Conservation (phyloP, 30 jellyfish, hydroid and myxozoan genomes). For the Pseudorhiza aurosa region DNA sequence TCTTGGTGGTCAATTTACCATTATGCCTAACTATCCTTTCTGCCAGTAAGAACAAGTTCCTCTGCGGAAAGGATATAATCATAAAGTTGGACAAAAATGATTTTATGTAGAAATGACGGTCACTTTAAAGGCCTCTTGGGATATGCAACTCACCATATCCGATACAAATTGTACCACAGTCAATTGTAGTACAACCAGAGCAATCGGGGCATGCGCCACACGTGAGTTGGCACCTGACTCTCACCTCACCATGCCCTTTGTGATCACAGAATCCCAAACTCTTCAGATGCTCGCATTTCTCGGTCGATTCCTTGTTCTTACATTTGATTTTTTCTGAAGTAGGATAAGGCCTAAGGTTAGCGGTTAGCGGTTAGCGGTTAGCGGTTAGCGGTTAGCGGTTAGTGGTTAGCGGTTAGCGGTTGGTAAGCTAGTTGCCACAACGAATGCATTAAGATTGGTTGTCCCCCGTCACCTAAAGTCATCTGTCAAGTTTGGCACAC, state of each 20-base stretch:
- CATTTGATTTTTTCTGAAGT: constrained; percentile 30
- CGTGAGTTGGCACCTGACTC: constrained; percentile 87
- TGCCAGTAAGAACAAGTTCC: too few relatives aligned
- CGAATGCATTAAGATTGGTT: too few relatives aligned
- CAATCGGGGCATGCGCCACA: constrained; percentile 87
- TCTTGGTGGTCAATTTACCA: too few relatives aligned
- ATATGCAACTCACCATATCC: constrained; percentile 54
- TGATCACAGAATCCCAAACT: constrained; percentile 84
- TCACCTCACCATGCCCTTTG: constrained; percentile 56
- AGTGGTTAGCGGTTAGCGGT: constrained; percentile 46
- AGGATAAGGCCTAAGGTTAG: constrained; percentile 14
- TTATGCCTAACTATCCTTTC: too few relatives aligned
- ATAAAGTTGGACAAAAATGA: too few relatives aligned
- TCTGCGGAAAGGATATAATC: too few relatives aligned
- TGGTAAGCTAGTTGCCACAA: background rate
- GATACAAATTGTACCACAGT: constrained; percentile 62
- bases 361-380: constrained; percentile 35
- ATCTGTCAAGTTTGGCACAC: too few relatives aligned
- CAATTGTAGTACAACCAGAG: constrained; percentile 48
- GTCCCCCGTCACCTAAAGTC: too few relatives aligned
- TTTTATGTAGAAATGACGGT: too few relatives aligned
- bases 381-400: too few relatives aligned
- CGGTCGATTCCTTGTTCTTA: constrained; percentile 73
- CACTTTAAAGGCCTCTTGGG: too few relatives aligned
- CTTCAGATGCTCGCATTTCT: constrained; percentile 72